Percentiles rank a stretch among this genome's conserved stretches.
These are phyloP conservation scores for Isichthys henryi DNA, from an alignment of 2,113 vertebrate species.

Conservation along the genomic window DNA sequence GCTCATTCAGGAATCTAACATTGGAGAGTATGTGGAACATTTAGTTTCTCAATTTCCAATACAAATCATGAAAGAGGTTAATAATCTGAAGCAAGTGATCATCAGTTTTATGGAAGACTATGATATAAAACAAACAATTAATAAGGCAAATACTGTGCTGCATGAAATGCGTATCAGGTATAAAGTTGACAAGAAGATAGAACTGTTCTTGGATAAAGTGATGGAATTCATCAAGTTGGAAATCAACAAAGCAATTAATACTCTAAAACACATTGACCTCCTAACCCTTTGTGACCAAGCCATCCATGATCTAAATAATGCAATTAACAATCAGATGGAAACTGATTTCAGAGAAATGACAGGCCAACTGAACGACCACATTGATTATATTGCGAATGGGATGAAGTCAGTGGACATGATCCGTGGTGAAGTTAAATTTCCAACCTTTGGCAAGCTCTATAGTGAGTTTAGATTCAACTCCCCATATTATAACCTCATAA, in stretches of 20 bases:
- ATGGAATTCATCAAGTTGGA: conserved; percentile 66
- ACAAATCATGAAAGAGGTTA: conserved; percentile 61
- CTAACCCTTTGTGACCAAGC: conserved; percentile 56
- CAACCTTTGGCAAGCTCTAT: conserved; percentile 77
- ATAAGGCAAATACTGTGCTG: conserved; percentile 44
- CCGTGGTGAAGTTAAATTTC: conserved; percentile 54
- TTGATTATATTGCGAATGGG: conserved; percentile 58
- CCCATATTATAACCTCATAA: conserved; percentile 67
- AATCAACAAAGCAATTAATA: conserved; percentile 60
- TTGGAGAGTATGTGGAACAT: conserved; percentile 45
- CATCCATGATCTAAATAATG: conserved; percentile 51
- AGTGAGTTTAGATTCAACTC: conserved; percentile 67
- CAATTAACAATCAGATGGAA: conserved; percentile 59
- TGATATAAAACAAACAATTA: conserved; percentile 65
- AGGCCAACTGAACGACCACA: conserved; percentile 63
- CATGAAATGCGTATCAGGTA: conserved; percentile 64
- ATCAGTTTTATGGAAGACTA: conserved; percentile 58
- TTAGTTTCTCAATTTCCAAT: conserved; percentile 54
- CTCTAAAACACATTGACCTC: conserved; percentile 63
- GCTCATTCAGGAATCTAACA: conserved; percentile 55
- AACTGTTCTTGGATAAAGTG: conserved; percentile 60
- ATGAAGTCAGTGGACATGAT: conserved; percentile 73
- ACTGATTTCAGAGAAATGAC: conserved; percentile 69
- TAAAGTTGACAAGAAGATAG: conserved; percentile 66
- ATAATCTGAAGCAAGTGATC: conserved; percentile 57